Conservation (phyloP, 2,888 invertebrate genomes). For the Bursaphelenchus okinawaensis region DNA sequence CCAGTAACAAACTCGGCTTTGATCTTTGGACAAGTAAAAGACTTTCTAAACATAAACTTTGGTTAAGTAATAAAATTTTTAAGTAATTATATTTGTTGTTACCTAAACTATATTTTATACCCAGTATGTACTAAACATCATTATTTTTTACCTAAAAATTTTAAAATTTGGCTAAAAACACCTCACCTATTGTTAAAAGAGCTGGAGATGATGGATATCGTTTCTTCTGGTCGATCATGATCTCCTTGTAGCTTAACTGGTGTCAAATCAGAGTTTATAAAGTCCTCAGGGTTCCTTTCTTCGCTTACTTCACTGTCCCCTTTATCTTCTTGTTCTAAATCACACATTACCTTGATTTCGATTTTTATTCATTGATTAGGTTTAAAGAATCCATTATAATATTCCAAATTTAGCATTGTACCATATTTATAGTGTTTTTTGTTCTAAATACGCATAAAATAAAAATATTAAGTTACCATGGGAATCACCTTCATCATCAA, state of each 20-base stretch:
- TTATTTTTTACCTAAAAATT: background rate
- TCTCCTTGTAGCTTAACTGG: constrained; percentile 26
- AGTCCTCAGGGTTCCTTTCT: constrained; percentile 28
- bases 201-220: constrained; percentile 32
- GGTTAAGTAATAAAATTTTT: background rate
- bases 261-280: constrained; percentile 23
- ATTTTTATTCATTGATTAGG: too few relatives aligned
- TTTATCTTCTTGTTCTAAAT: constrained; percentile 14
- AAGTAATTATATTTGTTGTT: too few relatives aligned
- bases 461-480: background rate
- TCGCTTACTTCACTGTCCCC: constrained; percentile 35
- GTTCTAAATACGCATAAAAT: background rate
- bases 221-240: constrained; percentile 31
- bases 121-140: too few relatives aligned
- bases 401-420: too few relatives aligned
- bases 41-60: constrained; percentile 32
- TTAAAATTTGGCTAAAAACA: background rate
- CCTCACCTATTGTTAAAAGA: constrained; percentile 39
- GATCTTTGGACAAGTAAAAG: constrained; percentile 45
- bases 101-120: too few relatives aligned
- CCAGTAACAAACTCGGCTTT: constrained; percentile 48
- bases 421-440: background rate
- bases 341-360: too few relatives aligned
- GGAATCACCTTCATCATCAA: constrained; percentile 3
- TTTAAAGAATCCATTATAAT: too few relatives aligned